Evolutionary conservation across 1,140 invertebrate genomes (phyloP).

Genomic region (Sycobia sp.): DNA sequence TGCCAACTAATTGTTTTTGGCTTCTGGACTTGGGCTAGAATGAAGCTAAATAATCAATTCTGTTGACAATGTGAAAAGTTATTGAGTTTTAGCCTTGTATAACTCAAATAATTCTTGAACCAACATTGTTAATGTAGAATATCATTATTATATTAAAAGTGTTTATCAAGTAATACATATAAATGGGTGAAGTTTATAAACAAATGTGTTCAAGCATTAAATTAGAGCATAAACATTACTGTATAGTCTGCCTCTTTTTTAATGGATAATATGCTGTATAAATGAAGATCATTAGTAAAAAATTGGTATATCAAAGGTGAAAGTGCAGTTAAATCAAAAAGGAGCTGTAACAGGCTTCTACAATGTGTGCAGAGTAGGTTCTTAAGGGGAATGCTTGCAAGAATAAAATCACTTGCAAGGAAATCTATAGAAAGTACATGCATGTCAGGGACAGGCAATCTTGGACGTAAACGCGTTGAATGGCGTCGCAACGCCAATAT

Average conservation of each 20-base stretch:
- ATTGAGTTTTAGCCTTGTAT: background rate
- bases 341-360: constrained; percentile 9
- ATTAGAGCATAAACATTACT: constrained; percentile 50
- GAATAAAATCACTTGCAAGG: constrained; percentile 15
- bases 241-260: constrained; percentile 53
- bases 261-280: constrained; percentile 54
- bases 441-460: constrained; percentile 61
- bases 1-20: constrained; percentile 53
- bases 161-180: constrained; percentile 41
- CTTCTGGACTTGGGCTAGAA: constrained; percentile 56
- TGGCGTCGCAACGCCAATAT: constrained; percentile 59
- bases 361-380: constrained; percentile 15
- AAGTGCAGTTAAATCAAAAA: constrained; percentile 44
- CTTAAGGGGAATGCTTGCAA: constrained; percentile 32
- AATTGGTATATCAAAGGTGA: constrained; percentile 40
- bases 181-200: constrained; percentile 55
- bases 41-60: constrained; percentile 8
- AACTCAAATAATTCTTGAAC: constrained; percentile 5
- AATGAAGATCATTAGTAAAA: constrained; percentile 45
- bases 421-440: constrained; percentile 57
- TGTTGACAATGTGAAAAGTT: constrained; percentile 2
- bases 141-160: background rate
- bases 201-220: constrained; percentile 50
- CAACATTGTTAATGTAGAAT: background rate
- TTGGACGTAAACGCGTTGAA: constrained; percentile 62